Percentiles rank a stretch among this genome's conserved stretches.
Evolutionary conservation across 2,888 invertebrate genomes (phyloP).

Genomic region (Aleiodes alternator): DNA sequence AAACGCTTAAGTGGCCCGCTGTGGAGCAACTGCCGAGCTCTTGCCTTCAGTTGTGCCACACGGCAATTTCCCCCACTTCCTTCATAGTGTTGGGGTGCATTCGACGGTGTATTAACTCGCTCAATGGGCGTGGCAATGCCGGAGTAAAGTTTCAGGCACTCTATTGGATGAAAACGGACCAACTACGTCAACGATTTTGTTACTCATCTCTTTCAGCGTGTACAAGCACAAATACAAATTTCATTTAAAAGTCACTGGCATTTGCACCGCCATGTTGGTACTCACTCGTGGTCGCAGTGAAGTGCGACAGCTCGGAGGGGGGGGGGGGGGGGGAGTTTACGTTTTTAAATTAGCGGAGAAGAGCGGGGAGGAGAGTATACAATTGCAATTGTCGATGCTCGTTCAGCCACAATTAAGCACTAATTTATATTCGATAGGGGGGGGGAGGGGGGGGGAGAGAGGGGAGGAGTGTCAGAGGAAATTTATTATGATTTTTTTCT

Average conservation of each 20-base stretch:
- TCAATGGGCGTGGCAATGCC: slow-evolving; percentile 50
- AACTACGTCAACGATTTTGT: slow-evolving; percentile 41
- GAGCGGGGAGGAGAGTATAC: background rate
- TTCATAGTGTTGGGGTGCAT: background rate
- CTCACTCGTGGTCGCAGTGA: slow-evolving; percentile 25
- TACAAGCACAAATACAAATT: slow-evolving; percentile 30
- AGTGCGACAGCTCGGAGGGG: slow-evolving; percentile 1
- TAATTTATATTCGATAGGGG: slow-evolving; percentile 46
- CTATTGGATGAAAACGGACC: slow-evolving; percentile 47
- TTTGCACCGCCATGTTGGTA: slow-evolving; percentile 46
- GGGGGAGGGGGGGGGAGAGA: slow-evolving; percentile 33
- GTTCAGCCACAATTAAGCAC: slow-evolving; percentile 66
- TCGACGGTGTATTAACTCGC: slow-evolving; percentile 1
- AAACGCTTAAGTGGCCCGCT: slow-evolving; percentile 37
- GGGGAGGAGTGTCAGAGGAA: slow-evolving; percentile 16
- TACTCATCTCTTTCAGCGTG: slow-evolving; percentile 40
- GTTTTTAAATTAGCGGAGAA: background rate
- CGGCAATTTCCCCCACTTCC: slow-evolving; percentile 11
- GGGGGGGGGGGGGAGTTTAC: background rate
- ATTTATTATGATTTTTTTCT: background rate
- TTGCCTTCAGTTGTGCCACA: slow-evolving; percentile 28
- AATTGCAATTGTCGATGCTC: slow-evolving; percentile 63
- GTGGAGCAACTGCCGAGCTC: slow-evolving; percentile 51
- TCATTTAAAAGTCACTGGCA: slow-evolving; percentile 12
- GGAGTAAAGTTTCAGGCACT: background rate